Conservation (phyloP, 2,113 vertebrate genomes). For the Hypanus sabinus region DNA sequence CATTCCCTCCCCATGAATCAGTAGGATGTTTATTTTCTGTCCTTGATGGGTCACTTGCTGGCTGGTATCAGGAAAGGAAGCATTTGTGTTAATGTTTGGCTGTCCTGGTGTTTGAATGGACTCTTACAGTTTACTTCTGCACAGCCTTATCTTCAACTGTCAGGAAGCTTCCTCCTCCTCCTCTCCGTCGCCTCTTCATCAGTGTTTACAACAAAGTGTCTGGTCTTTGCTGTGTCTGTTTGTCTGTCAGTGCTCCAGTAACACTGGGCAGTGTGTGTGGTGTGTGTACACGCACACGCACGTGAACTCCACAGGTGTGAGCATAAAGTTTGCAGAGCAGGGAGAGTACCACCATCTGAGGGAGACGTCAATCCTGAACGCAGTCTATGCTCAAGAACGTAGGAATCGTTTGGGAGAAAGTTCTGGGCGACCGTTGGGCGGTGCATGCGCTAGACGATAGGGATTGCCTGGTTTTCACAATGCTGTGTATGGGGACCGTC, state of each 20-base stretch:
- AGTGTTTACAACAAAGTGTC: background rate
- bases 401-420: background rate
- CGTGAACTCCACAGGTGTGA: background rate
- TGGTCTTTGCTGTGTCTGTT: too few relatives aligned
- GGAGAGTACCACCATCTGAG: background rate
- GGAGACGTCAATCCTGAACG: background rate
- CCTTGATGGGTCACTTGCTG: background rate
- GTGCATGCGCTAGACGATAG: too few relatives aligned
- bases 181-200: background rate
- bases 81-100: background rate
- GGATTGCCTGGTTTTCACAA: too few relatives aligned
- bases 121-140: too few relatives aligned
- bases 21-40: slow-evolving; percentile 40
- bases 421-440: background rate
- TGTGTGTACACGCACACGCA: too few relatives aligned
- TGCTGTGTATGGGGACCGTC: background rate
- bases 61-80: background rate
- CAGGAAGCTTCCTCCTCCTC: background rate
- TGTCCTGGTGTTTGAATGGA: background rate
- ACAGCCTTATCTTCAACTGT: too few relatives aligned
- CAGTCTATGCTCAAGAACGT: too few relatives aligned
- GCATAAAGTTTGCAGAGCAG: background rate
- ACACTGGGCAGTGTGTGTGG: too few relatives aligned
- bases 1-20: background rate
- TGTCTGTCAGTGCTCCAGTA: too few relatives aligned